phyloP scores from a whole-genome alignment of 1,140 invertebrate genomes.

The Cherax destructor region DNA sequence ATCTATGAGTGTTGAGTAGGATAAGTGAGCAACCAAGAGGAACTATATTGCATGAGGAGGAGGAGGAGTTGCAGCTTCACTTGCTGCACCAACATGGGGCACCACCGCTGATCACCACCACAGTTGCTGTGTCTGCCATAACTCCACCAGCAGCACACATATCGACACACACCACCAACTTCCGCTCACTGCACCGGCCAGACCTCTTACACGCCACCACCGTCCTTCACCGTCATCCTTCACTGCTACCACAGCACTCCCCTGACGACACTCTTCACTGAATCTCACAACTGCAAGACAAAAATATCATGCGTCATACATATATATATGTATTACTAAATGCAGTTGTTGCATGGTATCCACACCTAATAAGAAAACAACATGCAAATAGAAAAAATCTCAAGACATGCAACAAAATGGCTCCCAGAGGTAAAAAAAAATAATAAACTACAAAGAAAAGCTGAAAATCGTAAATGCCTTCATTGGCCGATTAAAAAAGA shows the following conservation, averaged over 20 bases:
- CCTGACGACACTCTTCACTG: background rate
- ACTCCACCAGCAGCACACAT: background rate
- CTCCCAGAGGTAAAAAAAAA: no score
- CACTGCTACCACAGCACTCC: background rate
- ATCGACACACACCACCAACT: background rate
- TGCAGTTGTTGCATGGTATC: no score
- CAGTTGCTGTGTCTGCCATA: slow-evolving; percentile 10
- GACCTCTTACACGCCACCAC: slow-evolving; percentile 34
- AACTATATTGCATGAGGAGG: background rate
- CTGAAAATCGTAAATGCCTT: no score
- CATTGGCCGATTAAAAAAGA: no score
- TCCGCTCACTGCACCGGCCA: background rate
- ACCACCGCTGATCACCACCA: background rate
- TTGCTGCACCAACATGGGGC: slow-evolving; percentile 11
- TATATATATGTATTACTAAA: background rate
- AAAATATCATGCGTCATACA: background rate
- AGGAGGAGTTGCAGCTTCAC: background rate
- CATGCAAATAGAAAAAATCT: no score
- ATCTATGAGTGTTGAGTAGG: background rate
- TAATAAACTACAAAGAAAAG: no score
- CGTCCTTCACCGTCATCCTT: slow-evolving; percentile 48
- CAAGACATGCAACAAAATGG: no score
- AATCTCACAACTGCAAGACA: slow-evolving; percentile 17
- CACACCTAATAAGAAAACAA: no score
- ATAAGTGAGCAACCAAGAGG: background rate